Evolutionary conservation across 1,140 invertebrate genomes (phyloP), one percentile per base, ranked within the genome.

Genomic region (Penaeus chinensis): DNA sequence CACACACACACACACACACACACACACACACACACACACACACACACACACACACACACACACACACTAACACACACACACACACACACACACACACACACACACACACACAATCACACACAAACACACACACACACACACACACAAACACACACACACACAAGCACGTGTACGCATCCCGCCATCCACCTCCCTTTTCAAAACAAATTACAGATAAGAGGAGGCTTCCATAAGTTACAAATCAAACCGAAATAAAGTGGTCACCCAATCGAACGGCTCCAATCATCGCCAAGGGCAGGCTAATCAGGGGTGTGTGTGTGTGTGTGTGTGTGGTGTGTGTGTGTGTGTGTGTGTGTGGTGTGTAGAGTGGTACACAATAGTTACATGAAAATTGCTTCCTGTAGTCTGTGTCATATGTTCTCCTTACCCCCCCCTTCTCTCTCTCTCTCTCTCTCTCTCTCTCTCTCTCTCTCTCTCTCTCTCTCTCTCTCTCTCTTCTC

Each of bases 331-430:
- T 82, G 47, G 47, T 22, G 32, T 79, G 77, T 20, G 77, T 18
- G 77, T 82, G 62, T 82, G 61, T 82, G 47, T 79, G 47, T 22
- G 32, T 79, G 77, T 20, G 77, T 18, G 77, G 47, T 47, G 81
- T 65, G 27, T 82, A 82, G 78, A 82, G 81, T 87, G 66, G 47
- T 65, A 65, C 82, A 81, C 78, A 86, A 81, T 86, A 81, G 62
- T 81, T 81, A 85, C 83, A 86, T 86, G 77, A 86, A 80, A 80
- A 86, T 86, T 86, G 27, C 42, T 86, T 86, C 84, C 84, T 86
- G 84, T 62, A 62, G 80, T 86, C 80, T 81, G 76, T 63, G 63
- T 47, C 54, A 42, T 13, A 18, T 47, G 65, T 65, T 24, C 60
- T 42, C 63, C 76, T 27, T 47, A 47, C 61, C 69, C 82, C 24